Conservation (phyloP, 2,113 vertebrate genomes). For the Neotragus pygmaeus region DNA sequence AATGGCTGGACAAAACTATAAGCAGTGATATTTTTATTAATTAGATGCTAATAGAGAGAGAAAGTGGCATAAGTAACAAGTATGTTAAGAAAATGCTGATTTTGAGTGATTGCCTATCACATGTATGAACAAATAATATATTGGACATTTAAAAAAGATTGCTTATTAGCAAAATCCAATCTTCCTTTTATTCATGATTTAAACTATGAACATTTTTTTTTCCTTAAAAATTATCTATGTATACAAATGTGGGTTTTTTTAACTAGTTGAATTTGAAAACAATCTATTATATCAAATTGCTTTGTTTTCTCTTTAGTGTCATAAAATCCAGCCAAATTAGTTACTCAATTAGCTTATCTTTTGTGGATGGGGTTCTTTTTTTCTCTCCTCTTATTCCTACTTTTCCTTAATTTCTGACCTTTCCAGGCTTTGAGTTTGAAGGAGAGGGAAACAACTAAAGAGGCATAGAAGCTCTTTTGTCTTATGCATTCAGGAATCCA, state of each 20-base stretch:
- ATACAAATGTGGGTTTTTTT: neutral
- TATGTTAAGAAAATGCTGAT: neutral
- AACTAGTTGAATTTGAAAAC: neutral
- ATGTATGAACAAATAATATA: neutral
- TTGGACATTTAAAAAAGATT: neutral
- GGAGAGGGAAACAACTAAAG: neutral
- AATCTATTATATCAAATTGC: constrained; percentile 14
- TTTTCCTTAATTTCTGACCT: neutral
- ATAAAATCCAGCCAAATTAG: neutral
- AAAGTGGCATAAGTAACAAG: neutral
- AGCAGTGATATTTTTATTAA: neutral
- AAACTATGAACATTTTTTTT: neutral
- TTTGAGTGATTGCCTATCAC: neutral
- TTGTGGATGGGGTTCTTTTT: neutral
- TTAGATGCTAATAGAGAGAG: neutral
- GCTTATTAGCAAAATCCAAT: neutral
- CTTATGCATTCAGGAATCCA: neutral
- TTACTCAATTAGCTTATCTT: neutral
- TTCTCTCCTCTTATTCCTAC: neutral
- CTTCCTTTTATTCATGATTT: neutral
- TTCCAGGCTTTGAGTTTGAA: neutral
- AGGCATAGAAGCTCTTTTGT: neutral
- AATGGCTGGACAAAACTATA: neutral
- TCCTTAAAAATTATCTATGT: neutral
- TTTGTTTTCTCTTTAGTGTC: neutral